These are phyloP conservation scores for Zaprionus taronus DNA, from an alignment of 1,140 invertebrate species.

Conservation along the genomic window DNA sequence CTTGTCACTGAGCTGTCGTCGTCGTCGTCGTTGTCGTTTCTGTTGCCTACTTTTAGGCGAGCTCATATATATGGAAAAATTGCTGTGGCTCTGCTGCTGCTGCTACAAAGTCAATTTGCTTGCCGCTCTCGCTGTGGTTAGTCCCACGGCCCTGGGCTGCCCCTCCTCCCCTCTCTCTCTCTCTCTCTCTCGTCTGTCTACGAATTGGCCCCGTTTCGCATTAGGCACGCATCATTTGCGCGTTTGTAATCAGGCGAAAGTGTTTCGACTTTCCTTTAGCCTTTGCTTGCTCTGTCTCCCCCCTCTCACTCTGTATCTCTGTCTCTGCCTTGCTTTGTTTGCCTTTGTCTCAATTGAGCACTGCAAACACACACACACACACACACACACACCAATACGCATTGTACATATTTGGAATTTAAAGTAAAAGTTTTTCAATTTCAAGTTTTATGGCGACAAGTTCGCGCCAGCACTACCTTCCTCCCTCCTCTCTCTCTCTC, in stretches of 20 bases:
- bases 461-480: conserved; percentile 27
- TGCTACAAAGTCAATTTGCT: conserved; percentile 49
- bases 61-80: conserved; percentile 54
- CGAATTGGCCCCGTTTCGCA: conserved; percentile 55
- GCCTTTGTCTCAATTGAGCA: conserved; percentile 64
- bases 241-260: conserved; percentile 82
- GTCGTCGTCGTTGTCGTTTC: background rate
- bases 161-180: conserved; percentile 14
- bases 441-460: conserved; percentile 80
- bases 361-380: conserved; percentile 20
- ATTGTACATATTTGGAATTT: conserved; percentile 63
- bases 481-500: background rate
- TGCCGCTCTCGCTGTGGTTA: conserved; percentile 53
- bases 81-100: conserved; percentile 29
- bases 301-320: conserved; percentile 16
- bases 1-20: conserved; percentile 67
- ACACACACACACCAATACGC: conserved; percentile 25
- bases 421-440: conserved; percentile 81
- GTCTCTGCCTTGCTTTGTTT: conserved; percentile 17
- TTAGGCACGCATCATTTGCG: conserved; percentile 82
- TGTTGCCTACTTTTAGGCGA: conserved; percentile 65
- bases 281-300: conserved; percentile 20
- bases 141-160: conserved; percentile 4
- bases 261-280: conserved; percentile 63
- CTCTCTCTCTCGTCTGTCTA: conserved; percentile 31